These are phyloP conservation scores for Andricus quercusramuli DNA, from an alignment of 2,888 invertebrate species.

Conservation along the genomic window DNA sequence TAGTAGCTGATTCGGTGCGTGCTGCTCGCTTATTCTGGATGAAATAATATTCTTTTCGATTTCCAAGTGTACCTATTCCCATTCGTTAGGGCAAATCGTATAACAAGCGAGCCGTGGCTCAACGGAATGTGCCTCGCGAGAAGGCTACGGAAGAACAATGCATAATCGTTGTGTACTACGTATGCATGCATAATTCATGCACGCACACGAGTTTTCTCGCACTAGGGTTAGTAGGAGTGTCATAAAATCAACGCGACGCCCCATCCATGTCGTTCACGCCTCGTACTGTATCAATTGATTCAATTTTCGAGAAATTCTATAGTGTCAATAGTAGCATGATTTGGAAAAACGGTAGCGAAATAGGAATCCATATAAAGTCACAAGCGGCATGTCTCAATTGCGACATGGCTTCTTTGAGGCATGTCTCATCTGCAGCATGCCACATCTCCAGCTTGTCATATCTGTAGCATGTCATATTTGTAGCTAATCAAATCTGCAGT, in stretches of 20 bases:
- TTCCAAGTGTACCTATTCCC: constrained; percentile 31
- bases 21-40: neutral
- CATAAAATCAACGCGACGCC: constrained; percentile 74
- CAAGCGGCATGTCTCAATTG: too few species aligned
- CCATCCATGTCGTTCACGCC: constrained; percentile 71
- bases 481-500: too few species aligned
- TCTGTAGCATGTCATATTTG: too few species aligned
- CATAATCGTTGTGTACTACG: constrained; percentile 59
- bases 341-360: too few species aligned
- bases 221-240: constrained; percentile 67
- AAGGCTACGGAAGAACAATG: constrained; percentile 61
- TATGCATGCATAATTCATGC: constrained; percentile 70
- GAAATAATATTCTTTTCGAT: constrained; percentile 16
- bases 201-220: constrained; percentile 61
- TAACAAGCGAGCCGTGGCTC: constrained; percentile 15
- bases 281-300: constrained; percentile 47
- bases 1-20: neutral
- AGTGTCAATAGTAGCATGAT: too few species aligned
- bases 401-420: too few species aligned
- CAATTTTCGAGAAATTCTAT: neutral
- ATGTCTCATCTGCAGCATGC: too few species aligned
- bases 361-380: too few species aligned
- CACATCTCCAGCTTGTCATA: too few species aligned
- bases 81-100: constrained; percentile 50
- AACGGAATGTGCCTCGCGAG: constrained; percentile 44